Evolutionary conservation across 2,797 vertebrate genomes (phyloP).

Genomic region (Argentina silus): DNA sequence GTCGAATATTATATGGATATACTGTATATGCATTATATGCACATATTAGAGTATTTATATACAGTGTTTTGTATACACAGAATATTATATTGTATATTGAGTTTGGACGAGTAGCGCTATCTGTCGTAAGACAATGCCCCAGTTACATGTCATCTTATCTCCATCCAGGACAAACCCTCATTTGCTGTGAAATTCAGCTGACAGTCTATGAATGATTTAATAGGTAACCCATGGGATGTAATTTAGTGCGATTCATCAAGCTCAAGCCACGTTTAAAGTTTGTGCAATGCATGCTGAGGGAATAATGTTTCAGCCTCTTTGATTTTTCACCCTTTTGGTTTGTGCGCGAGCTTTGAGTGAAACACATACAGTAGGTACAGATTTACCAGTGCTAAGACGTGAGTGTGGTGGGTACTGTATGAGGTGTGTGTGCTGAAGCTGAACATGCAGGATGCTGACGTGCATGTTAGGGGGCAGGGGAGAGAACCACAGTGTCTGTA

Average conservation of each 20-base stretch:
- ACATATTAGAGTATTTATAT: no score
- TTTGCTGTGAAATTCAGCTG: neutral
- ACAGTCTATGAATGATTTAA: neutral
- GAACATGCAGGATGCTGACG: constrained; percentile 43
- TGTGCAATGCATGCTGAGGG: neutral
- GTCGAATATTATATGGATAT: no score
- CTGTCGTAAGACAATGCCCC: no score
- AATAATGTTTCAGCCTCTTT: neutral
- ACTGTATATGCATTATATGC: no score
- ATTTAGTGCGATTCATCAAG: neutral
- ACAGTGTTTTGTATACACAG: no score
- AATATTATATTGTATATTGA: no score
- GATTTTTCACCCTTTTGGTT: constrained; percentile 13
- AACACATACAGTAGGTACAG: neutral
- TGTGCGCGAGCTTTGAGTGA: constrained; percentile 27
- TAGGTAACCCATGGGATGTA: neutral
- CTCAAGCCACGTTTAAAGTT: neutral
- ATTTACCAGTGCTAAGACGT: constrained; percentile 11
- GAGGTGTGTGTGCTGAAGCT: constrained; percentile 37
- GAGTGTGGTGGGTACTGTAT: neutral
- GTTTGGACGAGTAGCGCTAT: no score
- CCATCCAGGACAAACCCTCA: neutral
- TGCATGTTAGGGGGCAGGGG: constrained; percentile 45
- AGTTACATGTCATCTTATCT: neutral
- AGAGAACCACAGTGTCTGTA: constrained; percentile 49